These are phyloP conservation scores for Brachyhypopomus occidentalis DNA, from an alignment of 2,113 vertebrate genomes.

Conservation along the genomic window DNA sequence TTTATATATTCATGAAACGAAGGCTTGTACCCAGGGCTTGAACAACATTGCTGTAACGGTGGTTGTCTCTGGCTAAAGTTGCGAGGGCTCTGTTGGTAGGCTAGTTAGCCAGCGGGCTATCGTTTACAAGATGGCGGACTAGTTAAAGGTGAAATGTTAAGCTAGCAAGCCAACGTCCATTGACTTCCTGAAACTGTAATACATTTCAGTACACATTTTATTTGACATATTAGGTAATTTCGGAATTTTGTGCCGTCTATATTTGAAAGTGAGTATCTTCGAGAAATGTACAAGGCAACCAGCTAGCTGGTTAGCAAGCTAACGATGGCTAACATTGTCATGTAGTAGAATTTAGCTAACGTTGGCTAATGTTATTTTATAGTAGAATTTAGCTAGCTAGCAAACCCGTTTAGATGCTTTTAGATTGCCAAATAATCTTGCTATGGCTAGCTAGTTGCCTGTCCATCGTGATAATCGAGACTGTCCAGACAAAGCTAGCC, in stretches of 20 bases:
- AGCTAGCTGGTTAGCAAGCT: neutral
- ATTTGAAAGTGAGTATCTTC: neutral
- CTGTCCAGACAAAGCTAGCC: too few species aligned
- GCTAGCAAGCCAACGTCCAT: neutral
- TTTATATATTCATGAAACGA: neutral
- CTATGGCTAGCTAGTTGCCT: neutral
- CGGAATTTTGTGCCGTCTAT: neutral
- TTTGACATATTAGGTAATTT: too few species aligned
- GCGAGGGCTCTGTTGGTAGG: neutral
- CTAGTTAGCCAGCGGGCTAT: slow-evolving; percentile 44
- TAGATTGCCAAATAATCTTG: neutral
- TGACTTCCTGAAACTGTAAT: neutral
- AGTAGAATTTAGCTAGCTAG: neutral
- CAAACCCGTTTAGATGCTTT: neutral
- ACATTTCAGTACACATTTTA: neutral
- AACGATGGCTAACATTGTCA: slow-evolving; percentile 1
- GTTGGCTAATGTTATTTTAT: slow-evolving; percentile 43
- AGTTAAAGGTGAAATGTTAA: slow-evolving; percentile 75
- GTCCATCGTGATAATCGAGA: neutral
- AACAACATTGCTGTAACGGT: neutral
- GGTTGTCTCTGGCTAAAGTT: neutral
- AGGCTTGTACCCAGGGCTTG: neutral
- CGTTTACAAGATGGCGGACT: slow-evolving; percentile 80
- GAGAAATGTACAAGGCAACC: too few species aligned
- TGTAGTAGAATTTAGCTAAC: neutral